Base-by-base conservation (phyloP, 2,888 invertebrate genomes). In the Acrobasis suavella region DNA sequence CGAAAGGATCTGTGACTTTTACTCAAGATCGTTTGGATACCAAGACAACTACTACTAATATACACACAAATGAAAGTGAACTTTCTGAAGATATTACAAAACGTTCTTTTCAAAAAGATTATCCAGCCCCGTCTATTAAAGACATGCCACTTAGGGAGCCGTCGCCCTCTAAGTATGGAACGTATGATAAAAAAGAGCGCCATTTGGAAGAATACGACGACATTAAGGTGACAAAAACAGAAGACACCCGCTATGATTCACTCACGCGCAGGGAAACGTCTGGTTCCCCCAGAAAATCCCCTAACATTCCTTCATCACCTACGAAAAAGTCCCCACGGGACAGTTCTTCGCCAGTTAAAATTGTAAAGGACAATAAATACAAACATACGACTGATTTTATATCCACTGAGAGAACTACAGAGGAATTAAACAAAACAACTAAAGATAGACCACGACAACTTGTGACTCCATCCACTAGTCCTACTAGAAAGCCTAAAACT, bases 391-490 rank as follows among this genome's bases (percentile, higher is more conserved):
- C 77, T 16, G 83, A 91, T 22, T 90, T 91, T 65, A 83, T 91
- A 38, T 62, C 76, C 22, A 72, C 74, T 50, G 91, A 91, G 67
- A 84, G 61, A 73, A 78, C 70, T 32, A 78, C 71, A 0, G 91
- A 90, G 69, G 83, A 85, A 64, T 66, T 69, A 1, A 83, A 81
- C 65, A 88, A 84, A 60, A 70, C 64, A 5, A 62, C 67, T n/a
- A 87, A 80, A 65, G 82, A 83, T 38, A 83, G 68, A 50, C 80
- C 91, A 9, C 85, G 91, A 37, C 90, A 89, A 69, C 76, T 91
- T 7, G 69, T 88, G 2, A 92, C 93, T 50, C 93, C 93, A n/a
- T 89, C 92, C 22, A 85, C 89, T 3, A 93, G 93, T 67, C 93
- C 93, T 3, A 91, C 92, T 3, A 83, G 93, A 59, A 87, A 85